Conservation (phyloP, 2,888 invertebrate genomes). For the Tipula helvola region DNA sequence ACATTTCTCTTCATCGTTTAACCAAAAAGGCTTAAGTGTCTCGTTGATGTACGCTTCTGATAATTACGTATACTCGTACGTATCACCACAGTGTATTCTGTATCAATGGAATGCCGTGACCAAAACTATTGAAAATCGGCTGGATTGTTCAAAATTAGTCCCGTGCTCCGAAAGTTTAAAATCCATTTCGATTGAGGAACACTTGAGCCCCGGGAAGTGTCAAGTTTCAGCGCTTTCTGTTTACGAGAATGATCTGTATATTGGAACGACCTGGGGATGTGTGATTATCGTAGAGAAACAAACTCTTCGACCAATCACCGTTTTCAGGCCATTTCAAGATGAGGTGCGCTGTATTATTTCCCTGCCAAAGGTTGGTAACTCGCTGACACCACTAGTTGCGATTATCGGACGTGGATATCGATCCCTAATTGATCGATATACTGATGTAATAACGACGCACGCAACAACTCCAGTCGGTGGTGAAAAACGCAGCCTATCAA, state of each 20-base stretch:
- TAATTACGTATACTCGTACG: constrained; percentile 62
- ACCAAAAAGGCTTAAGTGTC: constrained; percentile 50
- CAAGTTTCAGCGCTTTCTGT: constrained; percentile 51
- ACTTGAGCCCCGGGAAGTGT: constrained; percentile 61
- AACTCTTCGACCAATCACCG: constrained; percentile 72
- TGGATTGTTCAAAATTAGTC: constrained; percentile 85
- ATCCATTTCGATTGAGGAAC: constrained; percentile 82
- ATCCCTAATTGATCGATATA: constrained; percentile 53
- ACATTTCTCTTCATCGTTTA: constrained; percentile 45
- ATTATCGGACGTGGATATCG: constrained; percentile 78
- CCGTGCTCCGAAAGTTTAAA: constrained; percentile 87
- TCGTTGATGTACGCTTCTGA: constrained; percentile 54
- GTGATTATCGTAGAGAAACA: constrained; percentile 76
- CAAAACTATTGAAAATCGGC: constrained; percentile 55
- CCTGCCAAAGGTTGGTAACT: constrained; percentile 32
- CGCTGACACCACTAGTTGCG: constrained; percentile 44
- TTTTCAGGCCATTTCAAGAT: constrained; percentile 84
- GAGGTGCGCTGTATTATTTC: constrained; percentile 34
- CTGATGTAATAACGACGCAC: constrained; percentile 38
- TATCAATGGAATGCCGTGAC: constrained; percentile 72
- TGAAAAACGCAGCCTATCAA: constrained; percentile 10
- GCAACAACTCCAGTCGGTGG: constrained; percentile 30
- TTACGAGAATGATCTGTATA: constrained; percentile 59
- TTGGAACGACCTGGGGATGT: constrained; percentile 93
- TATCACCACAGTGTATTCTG: constrained; percentile 75